Base-by-base conservation (phyloP, 2,888 invertebrate genomes). In the Tromatobia lineatoria region DNA sequence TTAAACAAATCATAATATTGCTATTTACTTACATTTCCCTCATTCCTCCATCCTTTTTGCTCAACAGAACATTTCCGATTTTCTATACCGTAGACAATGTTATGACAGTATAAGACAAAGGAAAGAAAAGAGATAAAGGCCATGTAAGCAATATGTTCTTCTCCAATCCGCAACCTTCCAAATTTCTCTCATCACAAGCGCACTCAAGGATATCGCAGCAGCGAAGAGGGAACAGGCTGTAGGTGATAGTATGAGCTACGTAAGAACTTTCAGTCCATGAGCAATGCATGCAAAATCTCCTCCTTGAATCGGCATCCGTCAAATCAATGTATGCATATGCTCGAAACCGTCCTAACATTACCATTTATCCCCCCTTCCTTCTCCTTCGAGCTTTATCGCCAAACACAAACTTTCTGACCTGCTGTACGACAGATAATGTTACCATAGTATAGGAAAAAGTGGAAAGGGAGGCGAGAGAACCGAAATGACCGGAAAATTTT, bases 401-500 rank as follows among this genome's bases (percentile, higher is more conserved):
- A 15, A 25, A 45, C 45, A 42, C 8, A 47, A 67, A 67, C 47
- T 47, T 23, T 59, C 45, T 20, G 59, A 47, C 73, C 29, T 59
- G 73, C 59, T 59, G 73, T 29, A 59, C 23, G 47, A 18, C 47
- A 45, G 29, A 61, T 47, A 45, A 73, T 45, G 59, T 73, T 61
- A 18, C n/a, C n/a, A n/a, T n/a, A 47, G 73, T 45, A 29, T 29
- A 29, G 25, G 11, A 25, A n/a, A 29, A 20, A 7, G 54, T 4
- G n/a, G 29, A 25, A 29, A 18, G 38, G 42, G 67, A 45, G 67
- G 29, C n/a, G n/a, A 52, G 66, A 15, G 42, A 23, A 34, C 64
- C 70, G 74, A 85, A 83, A 85, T 85, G 81, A 83, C 83, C 85
- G 83, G 85, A 83, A 85, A 85, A 85, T 85, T 85, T 80, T 64